Evolutionary conservation across 2,888 invertebrate species (phyloP).

Genomic region (Eilema griseolum): DNA sequence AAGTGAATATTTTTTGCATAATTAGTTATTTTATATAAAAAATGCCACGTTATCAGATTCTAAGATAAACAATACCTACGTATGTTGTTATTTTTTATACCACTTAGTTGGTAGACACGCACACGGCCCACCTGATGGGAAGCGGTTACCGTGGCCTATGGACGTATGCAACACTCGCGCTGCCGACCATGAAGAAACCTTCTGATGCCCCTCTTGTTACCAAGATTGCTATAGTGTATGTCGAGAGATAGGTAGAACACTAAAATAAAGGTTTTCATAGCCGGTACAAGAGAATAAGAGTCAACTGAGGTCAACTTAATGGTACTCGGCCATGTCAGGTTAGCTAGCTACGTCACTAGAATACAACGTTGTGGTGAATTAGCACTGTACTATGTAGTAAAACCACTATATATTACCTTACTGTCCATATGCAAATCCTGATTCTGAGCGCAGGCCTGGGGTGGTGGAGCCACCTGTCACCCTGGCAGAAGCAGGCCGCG

Average conservation of each 20-base stretch:
- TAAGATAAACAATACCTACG: background rate
- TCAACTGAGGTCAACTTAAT: constrained; percentile 55
- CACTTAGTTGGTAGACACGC: too few relatives aligned
- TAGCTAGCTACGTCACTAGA: constrained; percentile 22
- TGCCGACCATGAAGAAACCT: too few relatives aligned
- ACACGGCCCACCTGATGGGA: too few relatives aligned
- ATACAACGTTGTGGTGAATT: constrained; percentile 34
- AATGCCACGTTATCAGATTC: background rate
- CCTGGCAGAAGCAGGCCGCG: too few relatives aligned
- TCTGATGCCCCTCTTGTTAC: too few relatives aligned
- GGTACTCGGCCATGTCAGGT: constrained; percentile 32
- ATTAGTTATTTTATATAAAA: background rate
- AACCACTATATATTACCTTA: constrained; percentile 15
- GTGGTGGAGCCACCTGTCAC: too few relatives aligned
- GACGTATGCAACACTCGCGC: too few relatives aligned
- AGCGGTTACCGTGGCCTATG: too few relatives aligned
- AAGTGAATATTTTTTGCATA: constrained; percentile 5
- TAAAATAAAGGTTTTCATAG: constrained; percentile 21
- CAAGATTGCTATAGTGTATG: constrained; percentile 4
- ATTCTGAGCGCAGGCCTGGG: too few relatives aligned
- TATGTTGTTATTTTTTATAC: too few relatives aligned
- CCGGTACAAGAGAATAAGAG: constrained; percentile 35
- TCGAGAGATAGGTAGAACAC: constrained; percentile 10
- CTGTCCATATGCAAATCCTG: too few relatives aligned
- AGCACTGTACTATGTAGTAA: constrained; percentile 21